These are phyloP conservation scores for Meloe dianella DNA, from an alignment of 2,888 invertebrate species.

Conservation along the genomic window DNA sequence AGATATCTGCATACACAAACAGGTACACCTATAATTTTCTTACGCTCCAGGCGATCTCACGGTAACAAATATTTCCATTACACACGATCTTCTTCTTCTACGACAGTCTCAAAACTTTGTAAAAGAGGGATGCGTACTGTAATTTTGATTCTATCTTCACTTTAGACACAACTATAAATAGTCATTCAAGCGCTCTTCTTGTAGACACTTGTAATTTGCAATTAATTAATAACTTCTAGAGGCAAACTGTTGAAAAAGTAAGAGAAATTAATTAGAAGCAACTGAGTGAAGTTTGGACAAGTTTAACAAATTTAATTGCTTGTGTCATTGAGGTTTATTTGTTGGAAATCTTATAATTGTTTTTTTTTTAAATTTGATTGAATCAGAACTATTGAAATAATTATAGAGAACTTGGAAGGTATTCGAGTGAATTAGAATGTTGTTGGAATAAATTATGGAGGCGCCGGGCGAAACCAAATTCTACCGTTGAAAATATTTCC, in stretches of 20 bases:
- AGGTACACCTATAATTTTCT: too few species aligned
- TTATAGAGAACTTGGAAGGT: too few species aligned
- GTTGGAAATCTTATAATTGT: constrained; percentile 37
- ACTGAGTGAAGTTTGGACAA: constrained; percentile 33
- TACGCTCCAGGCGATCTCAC: too few species aligned
- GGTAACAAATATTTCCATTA: too few species aligned
- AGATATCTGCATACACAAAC: too few species aligned
- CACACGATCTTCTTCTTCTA: too few species aligned
- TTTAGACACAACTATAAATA: background rate
- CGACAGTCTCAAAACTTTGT: too few species aligned
- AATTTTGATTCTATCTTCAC: too few species aligned
- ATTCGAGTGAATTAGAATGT: background rate
- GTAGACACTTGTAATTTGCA: constrained; percentile 24
- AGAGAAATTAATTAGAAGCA: constrained; percentile 39
- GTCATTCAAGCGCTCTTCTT: background rate
- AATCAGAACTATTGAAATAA: too few species aligned
- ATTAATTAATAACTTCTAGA: constrained; percentile 40
- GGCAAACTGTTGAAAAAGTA: constrained; percentile 33
- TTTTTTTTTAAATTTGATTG: constrained; percentile 30
- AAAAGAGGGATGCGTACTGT: too few species aligned
- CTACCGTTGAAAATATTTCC: background rate
- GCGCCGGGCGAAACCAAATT: background rate
- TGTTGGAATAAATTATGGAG: constrained; percentile 4
- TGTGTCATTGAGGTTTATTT: constrained; percentile 38
- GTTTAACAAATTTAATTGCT: constrained; percentile 43